Base-by-base conservation (phyloP, 2,113 vertebrate genomes). In the Corvus cornix region DNA sequence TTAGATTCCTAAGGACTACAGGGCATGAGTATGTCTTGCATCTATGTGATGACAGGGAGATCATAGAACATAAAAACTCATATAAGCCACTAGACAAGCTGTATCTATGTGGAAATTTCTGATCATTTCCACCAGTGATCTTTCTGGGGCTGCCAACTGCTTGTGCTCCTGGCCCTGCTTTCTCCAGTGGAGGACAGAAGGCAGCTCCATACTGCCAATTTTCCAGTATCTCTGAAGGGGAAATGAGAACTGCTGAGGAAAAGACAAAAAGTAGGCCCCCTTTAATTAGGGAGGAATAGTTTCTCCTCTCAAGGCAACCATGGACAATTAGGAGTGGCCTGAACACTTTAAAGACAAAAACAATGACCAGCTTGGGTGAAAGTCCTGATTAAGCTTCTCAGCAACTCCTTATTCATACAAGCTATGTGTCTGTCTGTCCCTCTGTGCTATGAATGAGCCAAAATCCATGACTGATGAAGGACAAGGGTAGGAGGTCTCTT, bases 11-110 rank as follows among this genome's bases (percentile, higher is more conserved):
- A 19, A 52, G 16, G 69, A 82, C 56, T 51, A 69, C 31, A 56
- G 46, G 37, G 11, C 30, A 62, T 19, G 27, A 60, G 13, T 0
- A 0, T 56, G 55, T 41, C 52, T 87, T 2, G 1, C 1, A 7
- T 35, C 15, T n/a, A 5, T 69, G 20, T 46, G 41, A 68, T 28
- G 30, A 6, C 31, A 88, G 43, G 26, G 72, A 86, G 43, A 37
- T 41, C 37, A 66, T 4, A 88, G 66, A 49, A 53, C 27, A 30
- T 15, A 23, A 4, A 79, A 39, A 31, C 21, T 77, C 19, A 35
- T 27, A 39, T 5, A 26, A 85, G 19, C 33, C 15, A 22, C 35
- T 41, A 5, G 6, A 30, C 16, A 27, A 21, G 39, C 37, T 60
- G 27, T 44, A n/a, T 60, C 64, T 46, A 10, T 21, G 23, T 53